These are phyloP conservation scores for Chaetops frenatus DNA, from an alignment of 2,113 vertebrate genomes.

Conservation along the genomic window DNA sequence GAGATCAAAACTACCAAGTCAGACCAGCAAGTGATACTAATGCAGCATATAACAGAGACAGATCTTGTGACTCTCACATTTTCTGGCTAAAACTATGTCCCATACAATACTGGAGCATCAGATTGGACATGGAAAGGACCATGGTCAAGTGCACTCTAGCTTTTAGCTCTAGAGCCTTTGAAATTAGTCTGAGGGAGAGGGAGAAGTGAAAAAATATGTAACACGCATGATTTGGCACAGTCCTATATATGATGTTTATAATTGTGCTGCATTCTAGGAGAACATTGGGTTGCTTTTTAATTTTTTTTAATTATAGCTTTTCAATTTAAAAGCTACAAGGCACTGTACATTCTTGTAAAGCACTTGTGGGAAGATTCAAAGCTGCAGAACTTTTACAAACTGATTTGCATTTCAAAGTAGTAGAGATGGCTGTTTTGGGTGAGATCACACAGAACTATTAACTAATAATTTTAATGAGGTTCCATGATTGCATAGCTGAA, in stretches of 20 bases:
- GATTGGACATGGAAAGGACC: not conserved
- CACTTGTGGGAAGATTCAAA: not conserved
- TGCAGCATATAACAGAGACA: not conserved
- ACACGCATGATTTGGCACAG: not conserved
- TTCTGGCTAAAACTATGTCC: not conserved
- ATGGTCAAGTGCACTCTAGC: not conserved
- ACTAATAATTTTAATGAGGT: constrained; percentile 56
- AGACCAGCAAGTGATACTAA: not conserved
- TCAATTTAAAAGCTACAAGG: not conserved
- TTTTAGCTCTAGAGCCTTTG: not conserved
- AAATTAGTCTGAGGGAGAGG: not conserved
- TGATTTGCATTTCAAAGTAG: constrained; percentile 61
- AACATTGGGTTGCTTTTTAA: not conserved
- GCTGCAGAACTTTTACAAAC: not conserved
- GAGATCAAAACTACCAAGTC: not conserved
- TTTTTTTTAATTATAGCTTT: not conserved
- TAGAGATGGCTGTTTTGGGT: not conserved
- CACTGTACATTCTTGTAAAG: not conserved
- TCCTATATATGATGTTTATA: not conserved
- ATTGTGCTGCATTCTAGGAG: not conserved
- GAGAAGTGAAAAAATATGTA: not conserved
- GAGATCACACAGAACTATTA: constrained; percentile 40
- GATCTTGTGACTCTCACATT: not conserved
- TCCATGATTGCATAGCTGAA: constrained; percentile 46
- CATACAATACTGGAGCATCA: not conserved